Base-by-base conservation (phyloP, 2,888 invertebrate species). In the Axea sp. region DNA sequence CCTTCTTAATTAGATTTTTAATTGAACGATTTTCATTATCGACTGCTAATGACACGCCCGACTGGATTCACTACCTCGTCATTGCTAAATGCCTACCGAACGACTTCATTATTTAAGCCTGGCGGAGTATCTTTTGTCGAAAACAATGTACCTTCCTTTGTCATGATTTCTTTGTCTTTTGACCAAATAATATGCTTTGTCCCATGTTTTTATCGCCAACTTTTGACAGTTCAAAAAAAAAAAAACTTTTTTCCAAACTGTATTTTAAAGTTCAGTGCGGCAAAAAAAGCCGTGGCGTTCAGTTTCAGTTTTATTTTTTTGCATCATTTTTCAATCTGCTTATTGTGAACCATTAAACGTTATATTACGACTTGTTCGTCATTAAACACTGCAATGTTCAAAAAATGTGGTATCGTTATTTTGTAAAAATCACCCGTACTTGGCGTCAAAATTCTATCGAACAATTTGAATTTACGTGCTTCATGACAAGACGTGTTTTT, bases 71-170 rank as follows among this genome's bases (percentile, higher is more conserved):
- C 24, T 39, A 24, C 33, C 43, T 24, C 57, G 41, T 57, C 57
- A 19, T 33, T 7, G 43, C 19, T 43, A 57, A 57, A 43, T 43
- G 14, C 62, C 41, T 7, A 2, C 33, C 6, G 15, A 39, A 39
- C 39, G 39, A 7, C 22, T 39, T 22, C 22, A 64, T 64, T 64
- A 64, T 64, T 64, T 64, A 19, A 51, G 51, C 9, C 39, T 22
- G 59, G n/a, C 33, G 6, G 47, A 60, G 47, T 60, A 39, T 64
- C 51, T 51, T 64, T 64, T 51, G 62, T 51, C 33, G 51, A 33
- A 41, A 64, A 51, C 51, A 64, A 64, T 64, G 51, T 51, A 24
- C 47, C 33, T 9, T 31, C 33, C 14, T 43, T 57, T 43, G 31
- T 31, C 19, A n/a, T 12, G 14, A 33, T 53, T 64, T 39, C 64